A percentile compares a stretch with the other conserved stretches of the same genome.
Conservation (phyloP, 2,888 invertebrate genomes). For the Labia minor region DNA sequence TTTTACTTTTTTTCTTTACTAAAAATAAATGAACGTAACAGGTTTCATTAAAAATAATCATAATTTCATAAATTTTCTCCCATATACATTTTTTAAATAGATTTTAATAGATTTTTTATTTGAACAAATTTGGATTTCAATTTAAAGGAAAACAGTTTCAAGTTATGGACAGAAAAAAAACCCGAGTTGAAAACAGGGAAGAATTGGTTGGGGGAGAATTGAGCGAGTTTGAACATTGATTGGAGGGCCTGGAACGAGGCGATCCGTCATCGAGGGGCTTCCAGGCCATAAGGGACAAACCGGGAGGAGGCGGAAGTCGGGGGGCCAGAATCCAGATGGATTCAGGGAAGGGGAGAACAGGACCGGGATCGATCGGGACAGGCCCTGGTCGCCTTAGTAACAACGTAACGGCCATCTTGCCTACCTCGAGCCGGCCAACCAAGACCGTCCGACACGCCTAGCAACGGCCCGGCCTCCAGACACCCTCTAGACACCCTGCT, state of each 20-base stretch:
- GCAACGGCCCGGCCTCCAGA: not conserved
- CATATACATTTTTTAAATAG: no score
- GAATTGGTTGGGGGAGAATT: no score
- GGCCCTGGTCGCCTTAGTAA: slow-evolving; percentile 8
- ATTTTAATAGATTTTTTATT: no score
- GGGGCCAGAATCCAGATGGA: not conserved
- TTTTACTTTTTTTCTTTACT: no score
- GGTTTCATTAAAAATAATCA: no score
- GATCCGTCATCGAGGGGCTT: slow-evolving; percentile 9
- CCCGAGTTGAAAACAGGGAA: no score
- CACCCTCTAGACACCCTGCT: not conserved
- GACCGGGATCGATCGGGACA: slow-evolving; percentile 1
- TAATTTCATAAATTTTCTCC: no score
- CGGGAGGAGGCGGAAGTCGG: not conserved
- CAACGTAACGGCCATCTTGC: slow-evolving; percentile 13
- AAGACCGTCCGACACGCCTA: not conserved
- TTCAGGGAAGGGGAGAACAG: not conserved
- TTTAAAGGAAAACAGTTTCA: no score
- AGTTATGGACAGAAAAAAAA: no score
- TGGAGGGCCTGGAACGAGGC: not conserved
- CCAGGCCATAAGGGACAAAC: not conserved
- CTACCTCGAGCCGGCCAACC: slow-evolving; percentile 8
- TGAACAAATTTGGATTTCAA: no score
- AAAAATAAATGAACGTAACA: no score
- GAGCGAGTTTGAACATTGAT: not conserved